phyloP scores from a whole-genome alignment of 2,888 invertebrate species.

The Ganaspis brasiliensis region DNA sequence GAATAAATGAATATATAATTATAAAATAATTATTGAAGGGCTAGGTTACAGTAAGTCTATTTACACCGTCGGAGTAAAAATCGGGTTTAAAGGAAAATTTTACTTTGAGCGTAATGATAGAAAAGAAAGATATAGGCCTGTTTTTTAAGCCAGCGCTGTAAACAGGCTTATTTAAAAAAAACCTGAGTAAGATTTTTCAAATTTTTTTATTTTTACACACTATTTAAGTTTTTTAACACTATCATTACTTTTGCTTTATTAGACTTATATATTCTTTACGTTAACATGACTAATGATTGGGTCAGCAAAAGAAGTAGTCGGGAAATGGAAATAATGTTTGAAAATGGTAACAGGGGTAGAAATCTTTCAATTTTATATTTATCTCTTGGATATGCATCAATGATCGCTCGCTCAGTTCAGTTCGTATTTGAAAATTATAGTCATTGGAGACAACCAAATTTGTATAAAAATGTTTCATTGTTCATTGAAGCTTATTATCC shows the following conservation, averaged over 20 bases:
- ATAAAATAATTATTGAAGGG: no score
- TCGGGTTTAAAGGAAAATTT: no score
- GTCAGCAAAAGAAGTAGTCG: neutral
- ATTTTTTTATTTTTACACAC: no score
- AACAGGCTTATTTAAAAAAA: no score
- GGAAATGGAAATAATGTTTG: neutral
- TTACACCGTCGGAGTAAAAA: no score
- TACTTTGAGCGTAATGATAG: no score
- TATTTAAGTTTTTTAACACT: no score
- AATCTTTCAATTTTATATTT: neutral
- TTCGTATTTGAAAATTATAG: neutral
- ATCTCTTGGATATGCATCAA: neutral
- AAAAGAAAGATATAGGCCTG: no score
- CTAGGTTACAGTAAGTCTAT: no score
- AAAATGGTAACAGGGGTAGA: neutral
- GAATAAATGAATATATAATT: no score
- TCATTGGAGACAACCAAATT: neutral
- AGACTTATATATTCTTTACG: neutral
- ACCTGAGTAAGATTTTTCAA: no score
- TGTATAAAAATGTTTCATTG: neutral
- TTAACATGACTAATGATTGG: neutral
- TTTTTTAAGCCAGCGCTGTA: no score
- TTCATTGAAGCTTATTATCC: neutral
- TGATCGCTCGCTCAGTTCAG: neutral
- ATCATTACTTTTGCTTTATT: neutral